Conservation (phyloP, 1,140 invertebrate species). For the Monochamus saltuarius region DNA sequence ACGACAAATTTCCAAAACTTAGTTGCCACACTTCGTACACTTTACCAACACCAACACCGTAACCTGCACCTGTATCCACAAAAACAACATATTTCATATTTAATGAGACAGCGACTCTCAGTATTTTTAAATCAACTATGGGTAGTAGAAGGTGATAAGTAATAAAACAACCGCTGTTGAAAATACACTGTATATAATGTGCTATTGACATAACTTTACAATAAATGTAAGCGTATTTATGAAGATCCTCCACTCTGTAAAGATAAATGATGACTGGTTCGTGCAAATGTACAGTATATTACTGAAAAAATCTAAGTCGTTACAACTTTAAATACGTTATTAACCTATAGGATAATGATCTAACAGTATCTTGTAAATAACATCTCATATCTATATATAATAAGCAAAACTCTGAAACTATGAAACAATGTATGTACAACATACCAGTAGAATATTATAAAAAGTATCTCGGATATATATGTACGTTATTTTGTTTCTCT, state of each 20-base stretch:
- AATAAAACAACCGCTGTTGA: slow-evolving; percentile 20
- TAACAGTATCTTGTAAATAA: slow-evolving; percentile 1
- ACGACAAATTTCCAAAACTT: too few species aligned
- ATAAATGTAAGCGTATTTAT: slow-evolving; percentile 31
- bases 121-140: too few species aligned
- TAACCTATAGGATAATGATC: not conserved
- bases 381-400: not conserved
- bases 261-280: slow-evolving; percentile 20
- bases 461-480: slow-evolving; percentile 16
- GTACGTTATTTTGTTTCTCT: slow-evolving; percentile 7
- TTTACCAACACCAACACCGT: too few species aligned
- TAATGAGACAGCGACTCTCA: too few species aligned
- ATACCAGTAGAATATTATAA: slow-evolving; percentile 27
- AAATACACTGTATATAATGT: slow-evolving; percentile 41
- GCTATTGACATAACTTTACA: slow-evolving; percentile 36
- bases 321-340: not conserved
- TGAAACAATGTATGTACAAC: slow-evolving; percentile 27
- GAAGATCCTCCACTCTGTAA: slow-evolving; percentile 27
- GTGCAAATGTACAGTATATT: slow-evolving; percentile 13
- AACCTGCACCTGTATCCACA: too few species aligned
- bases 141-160: too few species aligned
- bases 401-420: slow-evolving; percentile 21
- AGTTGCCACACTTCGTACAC: too few species aligned
- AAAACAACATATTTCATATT: too few species aligned
- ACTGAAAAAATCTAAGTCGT: not conserved